Evolutionary conservation across 1,140 invertebrate species (phyloP), one percentile per base, ranked within the genome.

Genomic region (Lepidostoma basale): DNA sequence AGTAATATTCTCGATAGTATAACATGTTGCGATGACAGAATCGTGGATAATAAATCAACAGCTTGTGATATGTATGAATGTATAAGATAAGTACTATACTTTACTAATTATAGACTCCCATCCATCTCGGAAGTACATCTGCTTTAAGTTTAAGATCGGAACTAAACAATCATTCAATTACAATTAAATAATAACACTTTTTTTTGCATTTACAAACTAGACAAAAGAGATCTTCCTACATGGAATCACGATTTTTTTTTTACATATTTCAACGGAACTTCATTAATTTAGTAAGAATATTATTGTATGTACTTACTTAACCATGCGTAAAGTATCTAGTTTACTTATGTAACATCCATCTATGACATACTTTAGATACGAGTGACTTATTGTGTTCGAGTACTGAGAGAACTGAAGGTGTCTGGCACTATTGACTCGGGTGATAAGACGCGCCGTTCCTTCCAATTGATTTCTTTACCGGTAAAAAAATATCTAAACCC

Each of bases 401-500:
- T 49, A 49, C 20, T n/a, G 16, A 22, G 14, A 18, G 36, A 56
- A 56, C 28, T 56, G 10, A 56, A 56, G 14, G 22, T 25, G 18
- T 49, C 9, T 36, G 22, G 18, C 45, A 49, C 45, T 49, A 49
- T 49, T 49, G 45, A 49, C 18, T 23, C 25, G 45, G 12, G 23
- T 25, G 12, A n/a, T 23, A 49, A 49, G 18, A 49, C 23, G 22
- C 14, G 45, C 16, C 30, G 16, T 22, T 26, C 25, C 36, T 16
- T 22, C 23, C 45, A n/a, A 64, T 52, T 33, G 36, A 60, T 40
- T 60, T 39, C 14, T 60, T 20, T 14, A 40, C n/a, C 56, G 42
- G 18, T 67, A 22, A 67, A 68, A 52, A 64, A 72, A 66, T 62
- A 68, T 39, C 70, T 72, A 72, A 62, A 72, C 70, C 70, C 70